Percentiles rank a stretch among this genome's conserved stretches.
phyloP scores from a whole-genome alignment of 2,113 vertebrate species.

The Gobius niger region DNA sequence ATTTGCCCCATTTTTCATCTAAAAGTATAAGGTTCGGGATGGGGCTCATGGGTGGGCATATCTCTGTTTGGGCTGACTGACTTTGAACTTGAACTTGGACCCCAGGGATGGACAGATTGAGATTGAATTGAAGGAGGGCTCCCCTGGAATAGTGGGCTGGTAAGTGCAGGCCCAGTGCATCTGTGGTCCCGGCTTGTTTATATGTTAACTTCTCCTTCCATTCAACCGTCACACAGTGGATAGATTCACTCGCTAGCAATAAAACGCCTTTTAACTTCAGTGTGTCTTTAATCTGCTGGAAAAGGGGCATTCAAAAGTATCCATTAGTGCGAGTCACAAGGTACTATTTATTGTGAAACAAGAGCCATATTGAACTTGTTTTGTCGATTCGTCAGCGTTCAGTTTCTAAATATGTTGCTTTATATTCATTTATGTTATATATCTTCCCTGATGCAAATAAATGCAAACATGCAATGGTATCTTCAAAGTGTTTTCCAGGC shows the following conservation, averaged over 20 bases:
- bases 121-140: conserved; percentile 93
- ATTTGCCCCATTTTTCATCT: conserved; percentile 61
- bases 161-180: conserved; percentile 62
- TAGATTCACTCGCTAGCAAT: conserved; percentile 13
- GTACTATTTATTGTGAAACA: background rate
- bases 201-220: conserved; percentile 40
- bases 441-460: background rate
- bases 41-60: conserved; percentile 86
- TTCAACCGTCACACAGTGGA: conserved; percentile 16
- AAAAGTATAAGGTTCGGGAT: conserved; percentile 43
- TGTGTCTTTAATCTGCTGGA: conserved; percentile 9
- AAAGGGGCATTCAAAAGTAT: background rate
- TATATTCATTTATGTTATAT: background rate
- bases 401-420: background rate
- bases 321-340: background rate
- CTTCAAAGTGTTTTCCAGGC: background rate
- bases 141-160: conserved; percentile 82
- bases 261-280: conserved; percentile 8
- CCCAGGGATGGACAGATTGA: conserved; percentile 84
- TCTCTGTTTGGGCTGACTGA: conserved; percentile 86
- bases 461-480: background rate
- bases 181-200: conserved; percentile 59
- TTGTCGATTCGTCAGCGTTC: background rate
- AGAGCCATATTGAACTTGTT: background rate
- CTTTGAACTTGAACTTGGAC: conserved; percentile 96